Base-by-base conservation (phyloP, 2,888 invertebrate genomes). In the Drosophila melanocephala region DNA sequence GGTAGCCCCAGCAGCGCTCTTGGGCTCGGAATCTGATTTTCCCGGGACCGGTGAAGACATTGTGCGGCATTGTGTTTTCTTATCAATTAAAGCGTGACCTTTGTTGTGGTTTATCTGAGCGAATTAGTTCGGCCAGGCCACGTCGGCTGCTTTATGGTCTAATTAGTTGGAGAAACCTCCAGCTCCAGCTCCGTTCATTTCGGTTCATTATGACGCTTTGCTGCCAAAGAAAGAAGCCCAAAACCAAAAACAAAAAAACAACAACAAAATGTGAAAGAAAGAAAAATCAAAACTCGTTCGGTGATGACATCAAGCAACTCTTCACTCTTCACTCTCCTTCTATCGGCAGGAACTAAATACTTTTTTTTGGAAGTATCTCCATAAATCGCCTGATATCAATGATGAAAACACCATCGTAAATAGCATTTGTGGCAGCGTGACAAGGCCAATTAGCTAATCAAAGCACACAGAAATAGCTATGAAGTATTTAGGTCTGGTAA, bases 81-180 rank as follows among this genome's bases (percentile, higher is more conserved):
- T 87, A 87, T 87, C 87, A 87, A 87, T 87, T 90, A 87, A 87
- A 87, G 87, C 90, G 87, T 87, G 90, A 87, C 90, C 87, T 87
- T 87, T 87, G 84, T 87, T 87, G 87, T 87, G 87, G 90, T 86
- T 90, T 90, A 86, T 86, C 85, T 79, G 69, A 72, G 79, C 72
- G 81, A 88, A 88, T 85, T 87, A 87, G 87, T 85, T 86, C 82
- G 82, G 77, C 83, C 78, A 82, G 67, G 68, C 72, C 73, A 67
- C 60, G 67, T 72, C 77, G 75, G 77, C 62, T 72, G 72, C 81
- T 87, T 90, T 90, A 90, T 90, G 89, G 89, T 87, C 90, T 90
- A 90, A 87, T 87, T 90, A 87, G 87, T 82, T 73, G 83, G 84
- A 79, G 84, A 89, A 85, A 85, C 81, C 89, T 47, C 16, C 47